Evolutionary conservation across 2,113 vertebrate genomes (phyloP), one percentile per base, ranked within the genome.

Genomic region (Catharus bicknelli): DNA sequence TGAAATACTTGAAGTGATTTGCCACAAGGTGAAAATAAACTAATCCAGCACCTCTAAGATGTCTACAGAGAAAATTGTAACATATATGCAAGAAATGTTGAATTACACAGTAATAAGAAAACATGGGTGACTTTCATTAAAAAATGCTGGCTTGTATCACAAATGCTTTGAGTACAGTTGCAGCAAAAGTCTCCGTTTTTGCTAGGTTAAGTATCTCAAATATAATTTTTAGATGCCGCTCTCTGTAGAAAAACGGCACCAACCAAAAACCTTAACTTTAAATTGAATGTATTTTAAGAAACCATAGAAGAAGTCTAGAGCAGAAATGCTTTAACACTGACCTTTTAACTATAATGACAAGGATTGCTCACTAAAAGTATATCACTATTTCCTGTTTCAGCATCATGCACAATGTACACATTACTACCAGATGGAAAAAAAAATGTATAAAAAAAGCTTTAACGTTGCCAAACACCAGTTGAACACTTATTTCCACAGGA

Each of bases 401-500:
- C 83, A 63, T 42, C 59, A 69, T 48, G 85, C 54, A 83, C 50
- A 94, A 88, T 70, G 43, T 92, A 92, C 61, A 92, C 42, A 87
- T 69, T 91, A 86, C 51, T 29, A 88, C 57, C 13, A 17, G 83
- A 86, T 29, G 81, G 95, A 69, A 94, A 92, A 94, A 92, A 86
- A 80, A 88, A 83, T 12, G n/a, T 94, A 83, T 80, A 63, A 94
- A 94, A 94, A 91, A 88, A 88, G 12, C 7, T 64, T 77, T 51
- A 81, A 84, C 3, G 0, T 81, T 80, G 79, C 74, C 89, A 80
- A 92, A 94, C 55, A 84, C 69, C 95, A 88, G 57, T 53, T 88
- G 90, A 96, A 96, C 75, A 94, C 90, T 96, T 97, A 96, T 96
- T 97, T 97, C 96, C 94, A 96, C 73, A 94, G 88, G 87, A 96